A percentile compares a stretch with the other conserved stretches of the same genome.
Conservation (phyloP, 2,888 invertebrate species). For the Oeneis ivallda region DNA sequence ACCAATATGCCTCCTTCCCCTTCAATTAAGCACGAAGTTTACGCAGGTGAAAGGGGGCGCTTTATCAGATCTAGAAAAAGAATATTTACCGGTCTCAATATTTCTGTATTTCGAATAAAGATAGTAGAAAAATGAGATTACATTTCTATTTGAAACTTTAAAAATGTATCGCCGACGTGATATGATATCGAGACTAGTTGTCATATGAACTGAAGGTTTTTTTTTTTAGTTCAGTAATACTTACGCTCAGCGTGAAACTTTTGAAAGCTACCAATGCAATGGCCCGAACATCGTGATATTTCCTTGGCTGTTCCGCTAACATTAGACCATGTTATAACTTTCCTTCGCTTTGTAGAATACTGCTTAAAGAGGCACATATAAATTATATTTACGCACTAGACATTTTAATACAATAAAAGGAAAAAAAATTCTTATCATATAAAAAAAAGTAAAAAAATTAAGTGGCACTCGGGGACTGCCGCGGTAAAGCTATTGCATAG, state of each 20-base stretch:
- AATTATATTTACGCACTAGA: no score
- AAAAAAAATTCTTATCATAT: no score
- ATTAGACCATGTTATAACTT: conserved; percentile 13
- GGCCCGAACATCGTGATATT: conserved; percentile 21
- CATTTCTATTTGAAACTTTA: conserved; percentile 8
- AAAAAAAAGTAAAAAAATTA: no score
- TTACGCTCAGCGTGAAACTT: conserved; percentile 25
- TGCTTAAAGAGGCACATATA: background rate
- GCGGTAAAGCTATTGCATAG: no score
- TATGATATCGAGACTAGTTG: conserved; percentile 21
- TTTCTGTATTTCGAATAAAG: background rate
- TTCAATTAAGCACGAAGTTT: conserved; percentile 5
- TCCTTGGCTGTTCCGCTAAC: conserved; percentile 16
- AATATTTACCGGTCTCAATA: background rate
- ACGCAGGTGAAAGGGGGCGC: background rate
- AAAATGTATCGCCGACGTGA: conserved; percentile 10
- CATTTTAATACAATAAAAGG: no score
- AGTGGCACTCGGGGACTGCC: no score
- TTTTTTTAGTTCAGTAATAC: conserved; percentile 22
- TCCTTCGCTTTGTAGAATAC: background rate
- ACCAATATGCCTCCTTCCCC: conserved; percentile 1
- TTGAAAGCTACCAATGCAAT: conserved; percentile 25
- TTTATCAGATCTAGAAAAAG: conserved; percentile 2
- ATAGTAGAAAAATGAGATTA: background rate
- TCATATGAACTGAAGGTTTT: conserved; percentile 24